Conservation (phyloP, 2,888 invertebrate species). For the Fragum fragum region DNA sequence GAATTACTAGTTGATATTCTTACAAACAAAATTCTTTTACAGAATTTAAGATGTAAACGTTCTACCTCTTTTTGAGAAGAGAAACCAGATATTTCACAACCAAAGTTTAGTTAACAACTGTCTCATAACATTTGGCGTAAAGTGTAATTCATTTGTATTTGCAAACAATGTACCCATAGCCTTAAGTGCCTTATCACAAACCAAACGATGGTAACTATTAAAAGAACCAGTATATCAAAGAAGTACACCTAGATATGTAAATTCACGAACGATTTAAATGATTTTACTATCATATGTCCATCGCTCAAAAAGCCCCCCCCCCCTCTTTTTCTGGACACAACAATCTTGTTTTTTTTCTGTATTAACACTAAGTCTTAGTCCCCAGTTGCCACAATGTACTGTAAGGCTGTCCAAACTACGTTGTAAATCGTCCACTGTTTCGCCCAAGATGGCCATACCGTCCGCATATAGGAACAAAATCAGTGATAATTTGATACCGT, state of each 20-base stretch:
- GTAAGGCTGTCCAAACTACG: constrained; percentile 1
- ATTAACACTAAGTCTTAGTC: not conserved
- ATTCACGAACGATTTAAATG: constrained; percentile 10
- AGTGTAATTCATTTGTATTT: constrained; percentile 4
- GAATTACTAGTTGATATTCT: too few species aligned
- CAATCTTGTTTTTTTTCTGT: not conserved
- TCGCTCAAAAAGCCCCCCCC: constrained; percentile 4
- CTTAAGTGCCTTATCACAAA: constrained; percentile 11
- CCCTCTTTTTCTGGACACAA: not conserved
- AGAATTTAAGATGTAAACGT: too few species aligned
- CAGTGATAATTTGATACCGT: not conserved
- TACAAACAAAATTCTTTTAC: not conserved
- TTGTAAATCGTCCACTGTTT: constrained; percentile 22
- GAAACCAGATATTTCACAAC: not conserved
- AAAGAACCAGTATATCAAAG: not conserved
- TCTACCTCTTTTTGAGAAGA: too few species aligned
- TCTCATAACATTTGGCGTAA: constrained; percentile 6
- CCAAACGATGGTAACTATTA: not conserved
- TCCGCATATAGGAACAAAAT: constrained; percentile 9
- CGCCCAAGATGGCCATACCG: constrained; percentile 11
- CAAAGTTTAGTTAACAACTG: constrained; percentile 11
- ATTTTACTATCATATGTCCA: constrained; percentile 14
- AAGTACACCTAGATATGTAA: constrained; percentile 12
- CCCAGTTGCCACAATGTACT: constrained; percentile 7
- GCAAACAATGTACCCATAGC: not conserved